Base-by-base conservation (phyloP, 2,797 vertebrate species). In the Hybognathus amarus region DNA sequence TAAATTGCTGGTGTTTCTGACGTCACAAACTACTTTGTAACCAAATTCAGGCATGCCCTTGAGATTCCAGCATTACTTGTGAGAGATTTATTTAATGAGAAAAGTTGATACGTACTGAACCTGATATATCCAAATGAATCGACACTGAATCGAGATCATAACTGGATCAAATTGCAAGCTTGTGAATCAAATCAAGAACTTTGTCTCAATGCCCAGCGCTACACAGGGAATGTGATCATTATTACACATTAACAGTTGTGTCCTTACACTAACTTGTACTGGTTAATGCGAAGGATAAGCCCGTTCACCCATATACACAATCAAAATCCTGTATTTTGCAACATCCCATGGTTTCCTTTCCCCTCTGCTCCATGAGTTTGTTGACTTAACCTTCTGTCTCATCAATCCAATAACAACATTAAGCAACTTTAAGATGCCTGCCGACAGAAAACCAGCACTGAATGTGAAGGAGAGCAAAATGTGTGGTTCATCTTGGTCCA, bases 341-440 rank as follows among this genome's bases (percentile, higher is more conserved):
- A 63, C 52, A 56, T 17, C 54, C 40, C 42, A 50, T 38, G 45
- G 24, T 66, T 66, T 67, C 24, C n/a, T 27, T 33, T 67, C n/a
- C 12, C 15, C 80, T 85, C 66, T 67, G 80, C 42, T 47, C 38
- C 33, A 74, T 10, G 22, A 59, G 33, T 63, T 8, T 59, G 50
- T 36, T 77, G 73, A 59, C 76, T 85, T 75, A 70, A 68, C 76
- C 73, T 68, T 70, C 82, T 70, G 84, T 81, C 33, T 77, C 36
- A 64, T 18, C 54, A 27, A 77, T 77, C 79, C 69, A 85, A 82
- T 33, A 82, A 81, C 77, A 81, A 71, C 17, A 33, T 42, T 52
- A 40, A 70, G 66, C 79, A 81, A 76, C 63, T 64, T 69, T 68
- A 40, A 80, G 30, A 47, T n/a, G 52, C 71, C 5, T 76, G 52